Conservation (phyloP, 2,888 invertebrate species). For the Hirtodrosophila histrioides region DNA sequence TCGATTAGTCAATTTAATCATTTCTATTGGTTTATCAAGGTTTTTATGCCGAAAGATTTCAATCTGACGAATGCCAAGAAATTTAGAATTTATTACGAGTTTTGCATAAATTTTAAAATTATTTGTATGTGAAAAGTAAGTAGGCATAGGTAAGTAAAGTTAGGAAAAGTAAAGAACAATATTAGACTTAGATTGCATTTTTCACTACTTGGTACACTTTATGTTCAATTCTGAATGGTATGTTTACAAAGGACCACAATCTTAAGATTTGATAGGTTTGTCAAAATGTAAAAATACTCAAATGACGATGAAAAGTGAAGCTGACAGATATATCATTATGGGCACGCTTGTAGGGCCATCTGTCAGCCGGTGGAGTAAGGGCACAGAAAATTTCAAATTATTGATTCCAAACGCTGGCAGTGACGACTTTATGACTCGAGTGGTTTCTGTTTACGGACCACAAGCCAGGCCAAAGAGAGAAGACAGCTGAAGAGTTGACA, state of each 20-base stretch:
- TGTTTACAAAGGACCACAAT: not conserved
- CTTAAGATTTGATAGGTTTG: conserved; percentile 11
- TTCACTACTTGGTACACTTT: not conserved
- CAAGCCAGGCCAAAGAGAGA: conserved; percentile 33
- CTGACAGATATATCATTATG: conserved; percentile 39
- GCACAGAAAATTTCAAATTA: conserved; percentile 55
- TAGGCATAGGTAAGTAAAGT: no score
- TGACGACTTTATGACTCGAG: conserved; percentile 70
- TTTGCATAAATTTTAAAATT: no score
- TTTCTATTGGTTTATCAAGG: no score
- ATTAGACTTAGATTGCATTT: not conserved
- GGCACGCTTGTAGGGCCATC: conserved; percentile 27
- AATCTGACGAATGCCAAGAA: no score
- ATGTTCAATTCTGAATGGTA: no score
- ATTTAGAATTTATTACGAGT: no score
- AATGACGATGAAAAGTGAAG: conserved; percentile 33
- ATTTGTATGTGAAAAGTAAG: no score
- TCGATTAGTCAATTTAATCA: no score
- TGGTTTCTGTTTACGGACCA: conserved; percentile 61
- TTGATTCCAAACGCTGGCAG: conserved; percentile 71
- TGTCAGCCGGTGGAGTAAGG: conserved; percentile 12
- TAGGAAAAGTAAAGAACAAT: no score
- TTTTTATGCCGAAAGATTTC: no score
- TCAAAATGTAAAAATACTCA: conserved; percentile 10
- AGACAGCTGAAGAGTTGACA: conserved; percentile 70